Evolutionary conservation across 2,888 invertebrate species (phyloP), one percentile per base, ranked within the genome.

Genomic region (Apodemia hepburni): DNA sequence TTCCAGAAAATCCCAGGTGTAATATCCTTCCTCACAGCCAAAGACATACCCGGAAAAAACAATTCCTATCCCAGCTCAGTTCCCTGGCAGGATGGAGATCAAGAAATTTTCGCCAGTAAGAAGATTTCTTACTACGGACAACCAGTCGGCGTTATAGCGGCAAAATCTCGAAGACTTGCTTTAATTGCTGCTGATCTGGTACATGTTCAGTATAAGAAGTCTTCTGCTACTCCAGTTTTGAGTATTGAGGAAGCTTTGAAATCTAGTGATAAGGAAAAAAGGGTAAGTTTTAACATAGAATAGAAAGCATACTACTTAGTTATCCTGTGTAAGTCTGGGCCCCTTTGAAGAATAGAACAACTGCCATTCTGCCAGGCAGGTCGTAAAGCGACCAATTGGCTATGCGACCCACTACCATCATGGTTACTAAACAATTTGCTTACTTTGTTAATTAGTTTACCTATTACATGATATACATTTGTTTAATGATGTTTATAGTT

Each of bases 21-120:
- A 0, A 78, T 95, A 6, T 93, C 92, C 1, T 95, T 94, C 71
- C 92, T 92, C 65, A 86, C 92, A 3, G 93, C 94, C 7, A 92
- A 93, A 73, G 95, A 96, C 73, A 93, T 96, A 57, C 96, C 96
- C 0, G 96, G 96, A 0, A 85, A 81, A 64, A 96, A 97, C 78
- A 79, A 82, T 22, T 95, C 93, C 71, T 90, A 92, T 3, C 81
- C 92, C 0, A 66, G 69, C 1, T 75, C 78, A 1, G 75, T 85
- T 0, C 91, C 80, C 4, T 91, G 76, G 79, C 84, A 70, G 72
- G 78, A 63, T 38, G 73, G 59, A 18, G 81, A 70, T 0, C 93
- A 93, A 72, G 92, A 93, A 71, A 80, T 94, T 18, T 82, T 94
- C 51, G 93, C 93, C 59, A 88, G 88, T 62, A 92, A 90, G 11